Evolutionary conservation across 2,797 vertebrate species (phyloP).

Genomic region (Anabacerthia variegaticeps): DNA sequence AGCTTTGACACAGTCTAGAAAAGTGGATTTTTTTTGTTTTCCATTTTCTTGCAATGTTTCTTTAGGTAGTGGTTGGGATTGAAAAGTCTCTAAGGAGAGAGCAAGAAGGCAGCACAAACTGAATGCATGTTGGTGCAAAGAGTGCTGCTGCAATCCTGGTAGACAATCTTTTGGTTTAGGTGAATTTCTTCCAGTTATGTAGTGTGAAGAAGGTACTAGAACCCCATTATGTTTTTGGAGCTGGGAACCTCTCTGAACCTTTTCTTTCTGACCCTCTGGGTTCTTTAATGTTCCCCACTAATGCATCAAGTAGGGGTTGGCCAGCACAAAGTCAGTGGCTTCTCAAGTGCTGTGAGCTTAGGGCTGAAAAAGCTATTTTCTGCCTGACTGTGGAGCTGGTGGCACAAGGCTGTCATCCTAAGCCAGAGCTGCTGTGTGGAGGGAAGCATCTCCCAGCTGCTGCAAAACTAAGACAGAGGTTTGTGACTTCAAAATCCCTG

Average conservation of each 20-base stretch:
- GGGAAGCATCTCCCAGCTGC: background rate
- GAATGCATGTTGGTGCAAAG: background rate
- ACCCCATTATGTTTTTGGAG: background rate
- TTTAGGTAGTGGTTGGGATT: background rate
- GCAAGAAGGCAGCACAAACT: background rate
- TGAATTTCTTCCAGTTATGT: accelerated
- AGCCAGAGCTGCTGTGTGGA: background rate
- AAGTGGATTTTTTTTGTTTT: background rate
- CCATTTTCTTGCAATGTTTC: background rate
- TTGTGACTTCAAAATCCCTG: background rate
- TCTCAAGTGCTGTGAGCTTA: background rate
- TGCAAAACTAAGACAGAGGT: background rate
- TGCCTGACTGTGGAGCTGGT: background rate
- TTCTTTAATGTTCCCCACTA: background rate
- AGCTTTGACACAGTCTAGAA: background rate
- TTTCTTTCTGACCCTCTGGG: background rate
- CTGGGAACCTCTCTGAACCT: background rate
- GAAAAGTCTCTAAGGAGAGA: background rate
- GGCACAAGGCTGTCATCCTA: background rate
- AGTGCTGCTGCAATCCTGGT: background rate
- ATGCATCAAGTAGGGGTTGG: background rate
- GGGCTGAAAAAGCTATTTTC: background rate
- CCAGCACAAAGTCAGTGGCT: background rate
- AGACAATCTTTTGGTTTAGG: background rate
- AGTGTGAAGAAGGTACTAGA: background rate